Evolutionary conservation across 2,113 vertebrate genomes (phyloP).

Genomic region (Toxostoma redivivum): DNA sequence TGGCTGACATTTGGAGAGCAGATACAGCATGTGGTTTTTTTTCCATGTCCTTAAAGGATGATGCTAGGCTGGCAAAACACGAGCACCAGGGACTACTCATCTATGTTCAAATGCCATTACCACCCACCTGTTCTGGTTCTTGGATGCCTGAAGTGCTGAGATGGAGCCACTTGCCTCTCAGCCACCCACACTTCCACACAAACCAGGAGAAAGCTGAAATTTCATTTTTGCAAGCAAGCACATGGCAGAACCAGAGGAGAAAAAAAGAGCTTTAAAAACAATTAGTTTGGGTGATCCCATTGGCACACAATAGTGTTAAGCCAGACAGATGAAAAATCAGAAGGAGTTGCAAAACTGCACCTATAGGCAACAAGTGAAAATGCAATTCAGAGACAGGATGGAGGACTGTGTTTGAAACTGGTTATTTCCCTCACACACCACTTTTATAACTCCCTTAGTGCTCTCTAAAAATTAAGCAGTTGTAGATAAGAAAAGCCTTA

Average conservation of each 20-base stretch:
- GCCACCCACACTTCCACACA: neutral
- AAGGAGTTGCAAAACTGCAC: neutral
- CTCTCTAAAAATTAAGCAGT: neutral
- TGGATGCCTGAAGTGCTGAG: neutral
- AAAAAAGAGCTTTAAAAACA: neutral
- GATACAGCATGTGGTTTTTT: neutral
- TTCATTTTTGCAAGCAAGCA: neutral
- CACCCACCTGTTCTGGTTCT: neutral
- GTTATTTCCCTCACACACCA: neutral
- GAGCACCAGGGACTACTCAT: neutral
- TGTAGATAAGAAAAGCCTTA: neutral
- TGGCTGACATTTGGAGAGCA: neutral
- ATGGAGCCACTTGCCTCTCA: neutral
- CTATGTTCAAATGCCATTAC: neutral
- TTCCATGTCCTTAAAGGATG: neutral
- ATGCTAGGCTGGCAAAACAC: neutral
- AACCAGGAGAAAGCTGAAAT: neutral
- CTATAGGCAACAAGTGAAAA: neutral
- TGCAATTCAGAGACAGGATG: neutral
- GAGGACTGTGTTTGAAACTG: neutral
- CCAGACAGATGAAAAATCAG: neutral
- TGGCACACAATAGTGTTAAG: neutral
- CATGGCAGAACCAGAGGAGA: neutral
- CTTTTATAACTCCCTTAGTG: neutral
- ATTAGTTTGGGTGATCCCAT: neutral